Evolutionary conservation across 2,888 invertebrate species (phyloP).

Genomic region (Orchestes rusci): DNA sequence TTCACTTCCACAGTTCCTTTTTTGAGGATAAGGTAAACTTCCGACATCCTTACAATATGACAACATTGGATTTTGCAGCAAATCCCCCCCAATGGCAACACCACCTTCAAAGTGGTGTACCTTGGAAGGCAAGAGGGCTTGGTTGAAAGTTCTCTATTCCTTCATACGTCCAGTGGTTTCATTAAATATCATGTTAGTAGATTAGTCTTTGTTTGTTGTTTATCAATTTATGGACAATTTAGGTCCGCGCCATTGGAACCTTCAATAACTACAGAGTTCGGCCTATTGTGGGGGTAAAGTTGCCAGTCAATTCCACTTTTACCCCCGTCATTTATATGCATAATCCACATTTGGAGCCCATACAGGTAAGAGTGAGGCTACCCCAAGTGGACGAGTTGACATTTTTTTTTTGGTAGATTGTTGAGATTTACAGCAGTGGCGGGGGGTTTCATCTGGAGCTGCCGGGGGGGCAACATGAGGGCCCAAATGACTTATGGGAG

Average conservation of each 20-base stretch:
- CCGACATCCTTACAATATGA: background rate
- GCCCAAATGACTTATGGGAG: slow-evolving; percentile 79
- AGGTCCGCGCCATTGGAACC: slow-evolving; percentile 79
- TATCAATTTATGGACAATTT: slow-evolving; percentile 20
- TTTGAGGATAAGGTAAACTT: slow-evolving; percentile 81
- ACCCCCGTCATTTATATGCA: slow-evolving; percentile 85
- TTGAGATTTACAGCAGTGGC: slow-evolving; percentile 81
- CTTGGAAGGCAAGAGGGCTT: slow-evolving; percentile 86
- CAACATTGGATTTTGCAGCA: slow-evolving; percentile 65
- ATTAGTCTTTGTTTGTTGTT: slow-evolving; percentile 1
- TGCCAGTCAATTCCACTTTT: slow-evolving; percentile 87
- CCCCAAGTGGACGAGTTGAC: too few species aligned
- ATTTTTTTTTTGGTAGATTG: slow-evolving; percentile 51
- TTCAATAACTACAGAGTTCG: slow-evolving; percentile 87
- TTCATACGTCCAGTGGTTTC: slow-evolving; percentile 91
- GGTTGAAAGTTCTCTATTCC: slow-evolving; percentile 79
- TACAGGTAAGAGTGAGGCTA: too few species aligned
- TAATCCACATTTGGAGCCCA: slow-evolving; percentile 83
- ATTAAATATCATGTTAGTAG: slow-evolving; percentile 70
- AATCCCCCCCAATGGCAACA: slow-evolving; percentile 85
- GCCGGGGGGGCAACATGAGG: slow-evolving; percentile 70
- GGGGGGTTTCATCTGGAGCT: slow-evolving; percentile 84
- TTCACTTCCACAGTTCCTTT: slow-evolving; percentile 95
- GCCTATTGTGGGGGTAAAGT: slow-evolving; percentile 82
- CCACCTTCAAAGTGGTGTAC: slow-evolving; percentile 93